Evolutionary conservation across 2,113 vertebrate species (phyloP).

Genomic region (Alligator sinensis): DNA sequence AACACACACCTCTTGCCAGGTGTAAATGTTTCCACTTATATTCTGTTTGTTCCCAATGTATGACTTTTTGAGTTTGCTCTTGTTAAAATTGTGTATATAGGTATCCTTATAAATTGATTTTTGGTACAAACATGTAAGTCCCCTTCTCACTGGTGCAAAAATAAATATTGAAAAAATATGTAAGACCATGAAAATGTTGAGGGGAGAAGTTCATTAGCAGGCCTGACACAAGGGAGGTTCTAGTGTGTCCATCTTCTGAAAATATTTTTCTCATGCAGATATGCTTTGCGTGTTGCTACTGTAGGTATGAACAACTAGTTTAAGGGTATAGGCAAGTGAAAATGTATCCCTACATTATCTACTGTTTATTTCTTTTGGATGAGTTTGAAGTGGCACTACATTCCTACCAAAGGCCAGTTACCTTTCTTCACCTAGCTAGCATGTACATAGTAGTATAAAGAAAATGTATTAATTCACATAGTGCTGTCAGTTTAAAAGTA

Average conservation of each 20-base stretch:
- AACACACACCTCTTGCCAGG: background rate
- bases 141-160: background rate
- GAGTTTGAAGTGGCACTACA: constrained; percentile 12
- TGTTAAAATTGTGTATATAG: constrained; percentile 9
- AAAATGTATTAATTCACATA: constrained; percentile 32
- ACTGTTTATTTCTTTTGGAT: constrained; percentile 9
- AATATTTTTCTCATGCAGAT: background rate
- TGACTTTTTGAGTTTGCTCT: constrained; percentile 17
- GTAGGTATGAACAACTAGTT: background rate
- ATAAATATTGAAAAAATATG: background rate
- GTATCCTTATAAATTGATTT: constrained; percentile 33
- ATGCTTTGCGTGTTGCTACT: constrained; percentile 22
- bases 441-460: background rate
- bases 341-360: constrained; percentile 16
- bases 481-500: constrained; percentile 48
- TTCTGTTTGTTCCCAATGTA: background rate
- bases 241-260: background rate
- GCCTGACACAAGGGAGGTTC: constrained; percentile 13
- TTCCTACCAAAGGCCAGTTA: background rate
- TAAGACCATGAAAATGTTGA: background rate
- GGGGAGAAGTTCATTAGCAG: constrained; percentile 34
- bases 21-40: constrained; percentile 9
- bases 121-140: background rate
- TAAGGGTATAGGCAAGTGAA: background rate
- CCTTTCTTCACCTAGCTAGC: constrained; percentile 21